These are phyloP conservation scores for Saccostrea glomerata DNA, from an alignment of 1,140 invertebrate species.

Conservation along the genomic window DNA sequence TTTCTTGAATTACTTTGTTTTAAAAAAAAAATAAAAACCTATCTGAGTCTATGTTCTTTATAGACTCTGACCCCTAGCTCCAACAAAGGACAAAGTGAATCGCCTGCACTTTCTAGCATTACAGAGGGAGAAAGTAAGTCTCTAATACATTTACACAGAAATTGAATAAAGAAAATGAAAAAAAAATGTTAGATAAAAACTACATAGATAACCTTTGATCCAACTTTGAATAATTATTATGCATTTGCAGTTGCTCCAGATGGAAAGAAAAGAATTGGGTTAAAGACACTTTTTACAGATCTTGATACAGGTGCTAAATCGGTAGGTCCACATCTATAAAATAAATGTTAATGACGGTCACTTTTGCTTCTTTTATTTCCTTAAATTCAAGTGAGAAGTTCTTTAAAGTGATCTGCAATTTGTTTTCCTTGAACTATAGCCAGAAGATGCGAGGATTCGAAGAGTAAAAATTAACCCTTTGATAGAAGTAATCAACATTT, in stretches of 20 bases:
- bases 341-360: background rate
- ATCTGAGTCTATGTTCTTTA: background rate
- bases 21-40: background rate
- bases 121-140: background rate
- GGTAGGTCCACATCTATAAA: background rate
- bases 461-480: background rate
- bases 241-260: background rate
- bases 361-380: background rate
- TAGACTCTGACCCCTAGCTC: background rate
- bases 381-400: background rate
- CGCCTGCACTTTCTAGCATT: background rate
- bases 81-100: background rate
- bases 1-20: no score
- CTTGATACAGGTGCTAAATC: slow-evolving; percentile 7
- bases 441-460: background rate
- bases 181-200: no score
- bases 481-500: background rate
- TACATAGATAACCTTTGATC: no score
- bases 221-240: background rate
- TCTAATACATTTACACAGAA: background rate
- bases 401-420: background rate
- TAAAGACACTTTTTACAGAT: slow-evolving; percentile 13
- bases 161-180: background rate
- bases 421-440: slow-evolving; percentile 1
- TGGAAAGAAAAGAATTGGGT: slow-evolving; percentile 3